phyloP scores from a whole-genome alignment of 2,888 invertebrate genomes.

The Pandemis cinnamomeana region DNA sequence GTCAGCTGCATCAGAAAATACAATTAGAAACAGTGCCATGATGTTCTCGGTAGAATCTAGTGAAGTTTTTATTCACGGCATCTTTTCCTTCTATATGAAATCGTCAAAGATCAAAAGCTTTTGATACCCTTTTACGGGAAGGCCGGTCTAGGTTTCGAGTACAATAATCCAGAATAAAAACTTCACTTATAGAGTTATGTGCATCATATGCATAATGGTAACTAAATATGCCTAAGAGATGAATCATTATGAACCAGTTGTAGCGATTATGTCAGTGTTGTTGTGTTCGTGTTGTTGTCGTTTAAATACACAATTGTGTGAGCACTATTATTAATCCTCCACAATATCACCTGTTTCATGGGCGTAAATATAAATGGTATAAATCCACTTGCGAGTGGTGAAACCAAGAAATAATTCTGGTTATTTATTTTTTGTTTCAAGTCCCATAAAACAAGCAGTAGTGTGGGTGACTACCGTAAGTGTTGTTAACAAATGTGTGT shows the following conservation, averaged over 20 bases:
- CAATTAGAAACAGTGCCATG: neutral
- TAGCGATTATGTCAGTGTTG: neutral
- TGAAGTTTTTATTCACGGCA: neutral
- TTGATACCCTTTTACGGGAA: no score
- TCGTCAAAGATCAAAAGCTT: no score
- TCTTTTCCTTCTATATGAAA: no score
- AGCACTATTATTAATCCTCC: no score
- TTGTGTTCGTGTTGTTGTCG: neutral
- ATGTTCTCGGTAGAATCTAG: neutral
- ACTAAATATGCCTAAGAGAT: neutral
- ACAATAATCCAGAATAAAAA: neutral
- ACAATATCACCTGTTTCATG: no score
- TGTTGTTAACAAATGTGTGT: neutral
- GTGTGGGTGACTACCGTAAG: neutral
- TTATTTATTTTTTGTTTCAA: no score
- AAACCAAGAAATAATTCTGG: no score
- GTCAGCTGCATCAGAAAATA: conserved; percentile 83
- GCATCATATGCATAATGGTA: neutral
- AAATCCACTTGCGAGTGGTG: no score
- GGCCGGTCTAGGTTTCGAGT: neutral
- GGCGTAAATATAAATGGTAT: no score
- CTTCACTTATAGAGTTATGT: neutral
- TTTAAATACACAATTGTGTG: neutral
- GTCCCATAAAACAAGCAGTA: no score
- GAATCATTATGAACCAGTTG: neutral